phyloP scores from a whole-genome alignment of 2,797 vertebrate species.

The Lacerta viridis region DNA sequence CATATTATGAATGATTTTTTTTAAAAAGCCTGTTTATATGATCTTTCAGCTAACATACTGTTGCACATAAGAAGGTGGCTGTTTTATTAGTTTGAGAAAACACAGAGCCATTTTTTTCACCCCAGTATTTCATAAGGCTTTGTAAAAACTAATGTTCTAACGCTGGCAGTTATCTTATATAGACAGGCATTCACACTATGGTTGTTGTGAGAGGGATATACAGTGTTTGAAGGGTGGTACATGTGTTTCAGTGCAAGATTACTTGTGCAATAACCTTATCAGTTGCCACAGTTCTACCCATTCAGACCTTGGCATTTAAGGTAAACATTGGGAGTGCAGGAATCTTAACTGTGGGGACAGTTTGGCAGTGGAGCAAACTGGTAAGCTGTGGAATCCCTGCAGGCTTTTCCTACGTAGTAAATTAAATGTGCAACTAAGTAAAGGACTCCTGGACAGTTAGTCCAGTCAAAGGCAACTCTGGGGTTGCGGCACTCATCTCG shows the following conservation, averaged over 20 bases:
- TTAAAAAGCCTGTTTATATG: background rate
- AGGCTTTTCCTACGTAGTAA: background rate
- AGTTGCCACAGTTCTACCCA: background rate
- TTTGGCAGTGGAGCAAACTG: background rate
- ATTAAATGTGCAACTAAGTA: background rate
- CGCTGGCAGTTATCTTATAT: constrained; percentile 1
- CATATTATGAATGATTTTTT: constrained; percentile 6
- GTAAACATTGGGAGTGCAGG: background rate
- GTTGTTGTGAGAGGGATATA: background rate
- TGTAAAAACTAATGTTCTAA: background rate
- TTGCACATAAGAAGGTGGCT: background rate
- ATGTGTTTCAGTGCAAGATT: background rate
- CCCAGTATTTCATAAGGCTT: background rate
- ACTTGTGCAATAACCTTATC: constrained; percentile 7
- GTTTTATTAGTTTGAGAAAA: background rate
- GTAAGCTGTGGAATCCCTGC: background rate
- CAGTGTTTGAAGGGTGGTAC: background rate
- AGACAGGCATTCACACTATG: background rate
- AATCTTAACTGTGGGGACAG: background rate
- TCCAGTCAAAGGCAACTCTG: no score
- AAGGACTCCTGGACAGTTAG: no score
- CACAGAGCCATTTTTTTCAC: background rate
- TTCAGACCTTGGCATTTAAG: background rate
- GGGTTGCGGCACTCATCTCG: no score
- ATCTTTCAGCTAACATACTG: background rate